Conservation (phyloP, 2,113 vertebrate genomes). For the Microcebus tavaratra region DNA sequence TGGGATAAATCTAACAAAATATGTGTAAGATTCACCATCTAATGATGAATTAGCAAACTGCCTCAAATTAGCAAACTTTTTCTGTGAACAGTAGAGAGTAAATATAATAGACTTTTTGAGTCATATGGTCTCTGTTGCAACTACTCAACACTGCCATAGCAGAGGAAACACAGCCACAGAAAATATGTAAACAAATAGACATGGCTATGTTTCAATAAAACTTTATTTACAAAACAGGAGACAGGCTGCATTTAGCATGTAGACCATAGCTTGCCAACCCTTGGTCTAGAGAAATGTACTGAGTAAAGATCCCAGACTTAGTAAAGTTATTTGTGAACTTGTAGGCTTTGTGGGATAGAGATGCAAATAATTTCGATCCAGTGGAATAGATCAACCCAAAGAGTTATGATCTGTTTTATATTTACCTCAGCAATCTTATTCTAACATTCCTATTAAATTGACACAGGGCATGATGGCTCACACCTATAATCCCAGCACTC, state of each 20-base stretch:
- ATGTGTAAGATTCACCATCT: neutral
- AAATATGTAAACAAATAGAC: constrained; percentile 10
- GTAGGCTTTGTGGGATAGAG: neutral
- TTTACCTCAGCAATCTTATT: neutral
- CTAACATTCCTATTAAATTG: neutral
- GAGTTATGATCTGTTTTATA: neutral
- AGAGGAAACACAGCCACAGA: neutral
- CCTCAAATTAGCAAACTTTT: neutral
- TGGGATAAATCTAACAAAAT: constrained; percentile 3
- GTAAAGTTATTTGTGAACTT: neutral
- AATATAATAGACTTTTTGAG: neutral
- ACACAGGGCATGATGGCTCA: neutral
- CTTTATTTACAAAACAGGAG: constrained; percentile 33
- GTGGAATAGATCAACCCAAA: neutral
- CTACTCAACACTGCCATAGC: neutral
- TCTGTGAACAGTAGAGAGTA: neutral
- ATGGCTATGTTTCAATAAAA: neutral
- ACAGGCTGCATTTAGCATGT: neutral
- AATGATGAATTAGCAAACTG: neutral
- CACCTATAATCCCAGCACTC: too few relatives aligned
- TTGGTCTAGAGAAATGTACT: neutral
- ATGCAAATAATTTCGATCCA: neutral
- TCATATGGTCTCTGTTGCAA: neutral
- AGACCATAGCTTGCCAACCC: neutral
- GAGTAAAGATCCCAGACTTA: neutral